A percentile compares a stretch with the other conserved stretches of the same genome.
phyloP scores from a whole-genome alignment of 1,140 invertebrate genomes.

The Drosophila yakuba region DNA sequence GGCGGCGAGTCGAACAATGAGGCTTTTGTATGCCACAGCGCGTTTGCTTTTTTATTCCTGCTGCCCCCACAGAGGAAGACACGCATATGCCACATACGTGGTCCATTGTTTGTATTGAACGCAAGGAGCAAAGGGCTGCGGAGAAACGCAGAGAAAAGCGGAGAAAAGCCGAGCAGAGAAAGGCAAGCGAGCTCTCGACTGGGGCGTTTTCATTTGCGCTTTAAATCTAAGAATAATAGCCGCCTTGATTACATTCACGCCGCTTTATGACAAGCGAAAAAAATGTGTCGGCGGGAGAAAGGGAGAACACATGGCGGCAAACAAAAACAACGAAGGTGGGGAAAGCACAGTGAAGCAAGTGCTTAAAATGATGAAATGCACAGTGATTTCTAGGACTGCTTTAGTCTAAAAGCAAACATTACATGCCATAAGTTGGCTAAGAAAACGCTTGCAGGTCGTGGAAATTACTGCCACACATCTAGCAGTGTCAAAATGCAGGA shows the following conservation, averaged over 20 bases:
- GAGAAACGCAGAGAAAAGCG: not conserved
- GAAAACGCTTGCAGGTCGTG: too few species aligned
- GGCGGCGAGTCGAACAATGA: constrained; percentile 62
- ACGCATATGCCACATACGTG: constrained; percentile 51
- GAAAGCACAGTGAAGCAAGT: constrained; percentile 13
- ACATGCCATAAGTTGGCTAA: too few species aligned
- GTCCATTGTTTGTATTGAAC: constrained; percentile 72
- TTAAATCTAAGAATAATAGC: constrained; percentile 83
- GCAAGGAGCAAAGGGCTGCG: constrained; percentile 1
- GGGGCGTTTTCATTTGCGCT: constrained; percentile 72
- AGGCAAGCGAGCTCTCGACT: constrained; percentile 17
- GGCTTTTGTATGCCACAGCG: constrained; percentile 70
- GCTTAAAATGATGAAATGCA: not conserved
- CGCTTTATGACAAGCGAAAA: constrained; percentile 76
- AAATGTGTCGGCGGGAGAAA: constrained; percentile 9
- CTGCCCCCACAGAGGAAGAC: constrained; percentile 18
- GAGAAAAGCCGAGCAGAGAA: constrained; percentile 11
- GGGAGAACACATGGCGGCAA: constrained; percentile 5
- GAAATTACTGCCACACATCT: too few species aligned
- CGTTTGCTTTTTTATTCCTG: constrained; percentile 57
- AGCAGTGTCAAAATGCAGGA: too few species aligned
- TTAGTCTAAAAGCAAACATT: too few species aligned
- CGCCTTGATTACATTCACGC: constrained; percentile 79
- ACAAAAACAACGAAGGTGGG: constrained; percentile 17
- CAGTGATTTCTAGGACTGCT: too few species aligned